Evolutionary conservation across 1,140 invertebrate species (phyloP), one percentile per base, ranked within the genome.

Genomic region (Carposina sasakii): DNA sequence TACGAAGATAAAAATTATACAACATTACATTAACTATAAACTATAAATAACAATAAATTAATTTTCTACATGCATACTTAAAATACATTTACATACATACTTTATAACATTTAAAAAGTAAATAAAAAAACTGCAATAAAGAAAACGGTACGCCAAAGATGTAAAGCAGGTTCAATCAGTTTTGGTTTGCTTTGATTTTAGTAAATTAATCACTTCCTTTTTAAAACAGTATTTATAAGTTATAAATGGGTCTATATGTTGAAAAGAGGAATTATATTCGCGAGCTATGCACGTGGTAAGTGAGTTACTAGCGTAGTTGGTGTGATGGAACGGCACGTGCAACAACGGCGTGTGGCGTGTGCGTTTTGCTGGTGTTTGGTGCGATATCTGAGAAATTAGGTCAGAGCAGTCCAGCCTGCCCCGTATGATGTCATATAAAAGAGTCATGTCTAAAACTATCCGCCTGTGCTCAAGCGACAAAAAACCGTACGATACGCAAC

Each of bases 351-450:
- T 21, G 13, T 39, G 36, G 8, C 36, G 8, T 8, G 26, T 28
- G 4, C 22, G 41, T 12, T 24, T 22, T 17, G 28, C 10, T 9
- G 23, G 26, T 12, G 24, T 15, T 12, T 24, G 9, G 3, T 26
- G 17, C 13, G 13, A 43, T 9, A 43, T 2, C 15, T 15, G 2
- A 1, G 2, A 24, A 13, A 43, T 22, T 12, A 43, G 24, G n/a
- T 43, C 23, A 13, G 41, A 24, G 41, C 41, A 43, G 21, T 43
- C 15, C 23, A 30, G 16, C 17, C 41, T 22, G 12, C 41, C 41
- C 13, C 41, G 41, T 16, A 43, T 12, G 9, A 28, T 26, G n/a
- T 43, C 41, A 26, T 15, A 43, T 30, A 43, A 20, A 13, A 43
- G n/a, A 16, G 15, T 15, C 41, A 30, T 43, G 19, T 43, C 41